Evolutionary conservation across 2,888 invertebrate genomes (phyloP), one percentile per base, ranked within the genome.

Genomic region (Ophion slaviceki): DNA sequence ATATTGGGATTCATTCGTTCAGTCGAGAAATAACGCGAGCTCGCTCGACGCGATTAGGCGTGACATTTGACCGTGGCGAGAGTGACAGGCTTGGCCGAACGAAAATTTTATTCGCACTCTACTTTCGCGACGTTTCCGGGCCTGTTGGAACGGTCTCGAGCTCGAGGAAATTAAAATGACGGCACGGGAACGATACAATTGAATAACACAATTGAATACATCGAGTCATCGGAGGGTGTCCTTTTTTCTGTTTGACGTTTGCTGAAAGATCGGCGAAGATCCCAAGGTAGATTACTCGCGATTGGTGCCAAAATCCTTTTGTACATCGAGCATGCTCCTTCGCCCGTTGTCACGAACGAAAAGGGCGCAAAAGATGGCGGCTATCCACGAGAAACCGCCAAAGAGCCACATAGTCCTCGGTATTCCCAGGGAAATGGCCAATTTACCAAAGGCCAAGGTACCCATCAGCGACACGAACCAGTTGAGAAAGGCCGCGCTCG

Each of bases 381-480:
- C 89, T 17, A 88, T 32, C 89, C 89, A 91, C 59, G 90, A 91
- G 40, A 91, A 87, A 28, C 82, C 87, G 2, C 90, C 91, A 47
- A 91, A 91, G 4, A 91, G 67, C 90, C 90, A 92, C 87, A 92
- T 87, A 2, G 87, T 88, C 62, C 87, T 90, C 4, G 89, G 28
- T 10, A 88, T 70, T 4, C 91, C 92, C 8, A 93, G 84, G 3
- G 79, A 17, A 1, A 78, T 74, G 40, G 90, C 64, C 79, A 92
- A 80, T 47, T 90, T 88, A 8, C 84, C 87, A 76, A 92, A 91
- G 59, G 89, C 88, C 80, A 90, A 79, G 7, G 89, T 90, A 14
- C 89, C 76, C n/a, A 89, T 28, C 47, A 92, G 72, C n/a, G 91
- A 91, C 10, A 92, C 40, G 8, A 90, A 70, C 92, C 92, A 93